phyloP scores from a whole-genome alignment of 2,797 vertebrate species.

The Sebastes jordani region DNA sequence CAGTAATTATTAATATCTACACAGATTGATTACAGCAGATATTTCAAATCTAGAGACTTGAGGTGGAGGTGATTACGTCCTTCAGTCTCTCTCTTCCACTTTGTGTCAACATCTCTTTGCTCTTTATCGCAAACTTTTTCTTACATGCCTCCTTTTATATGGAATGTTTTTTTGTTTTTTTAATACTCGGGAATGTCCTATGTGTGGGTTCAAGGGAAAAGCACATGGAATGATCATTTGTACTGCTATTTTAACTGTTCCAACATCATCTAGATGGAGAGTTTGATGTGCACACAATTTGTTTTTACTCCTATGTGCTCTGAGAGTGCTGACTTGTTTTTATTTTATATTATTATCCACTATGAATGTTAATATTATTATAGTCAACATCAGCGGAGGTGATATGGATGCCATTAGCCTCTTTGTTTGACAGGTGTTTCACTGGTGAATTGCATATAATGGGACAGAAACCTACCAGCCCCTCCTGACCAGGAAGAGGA shows the following conservation, averaged over 20 bases:
- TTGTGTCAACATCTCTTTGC: conserved; percentile 24
- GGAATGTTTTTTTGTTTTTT: conserved; percentile 69
- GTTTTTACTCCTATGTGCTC: conserved; percentile 44
- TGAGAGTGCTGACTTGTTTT: conserved; percentile 9
- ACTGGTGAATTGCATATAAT: conserved; percentile 74
- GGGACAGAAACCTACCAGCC: conserved; percentile 57
- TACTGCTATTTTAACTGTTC: conserved; percentile 10
- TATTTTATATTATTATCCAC: conserved; percentile 32
- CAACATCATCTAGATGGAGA: conserved; percentile 12
- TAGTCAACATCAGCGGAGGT: conserved; percentile 35
- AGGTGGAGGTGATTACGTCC: not conserved
- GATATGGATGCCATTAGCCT: conserved; percentile 37
- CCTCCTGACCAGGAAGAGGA: conserved; percentile 49
- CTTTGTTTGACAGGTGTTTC: conserved; percentile 64
- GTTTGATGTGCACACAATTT: conserved; percentile 20
- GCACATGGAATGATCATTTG: conserved; percentile 26
- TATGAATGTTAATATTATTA: conserved; percentile 40
- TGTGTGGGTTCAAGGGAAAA: conserved; percentile 32
- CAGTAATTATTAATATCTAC: conserved; percentile 19
- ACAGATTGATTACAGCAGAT: conserved; percentile 47
- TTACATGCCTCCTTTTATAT: conserved; percentile 27
- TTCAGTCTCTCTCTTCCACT: conserved; percentile 16
- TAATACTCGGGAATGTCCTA: conserved; percentile 63
- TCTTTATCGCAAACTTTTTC: conserved; percentile 21
- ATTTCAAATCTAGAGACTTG: conserved; percentile 23